A percentile compares a stretch with the other conserved stretches of the same genome.
Evolutionary conservation across 2,113 vertebrate genomes (phyloP).

Genomic region (Rhinogobius similis): DNA sequence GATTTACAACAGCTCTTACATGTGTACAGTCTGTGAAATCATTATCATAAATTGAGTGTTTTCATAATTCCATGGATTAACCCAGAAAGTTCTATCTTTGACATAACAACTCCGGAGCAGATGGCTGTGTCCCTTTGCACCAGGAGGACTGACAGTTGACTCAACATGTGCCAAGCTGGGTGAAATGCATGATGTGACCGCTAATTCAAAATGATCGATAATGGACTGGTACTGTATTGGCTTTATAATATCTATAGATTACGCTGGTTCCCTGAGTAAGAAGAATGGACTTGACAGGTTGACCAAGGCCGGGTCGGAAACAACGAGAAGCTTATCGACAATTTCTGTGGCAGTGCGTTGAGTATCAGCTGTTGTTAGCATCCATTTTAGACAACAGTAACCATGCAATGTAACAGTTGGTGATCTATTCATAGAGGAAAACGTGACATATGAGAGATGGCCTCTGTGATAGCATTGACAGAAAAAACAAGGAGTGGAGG

Average conservation of each 20-base stretch:
- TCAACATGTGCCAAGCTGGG: slow-evolving; percentile 35
- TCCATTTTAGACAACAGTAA: slow-evolving; percentile 49
- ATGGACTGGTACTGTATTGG: slow-evolving; percentile 41
- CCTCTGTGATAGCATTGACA: slow-evolving; percentile 11
- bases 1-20: slow-evolving; percentile 9
- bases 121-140: slow-evolving; percentile 53
- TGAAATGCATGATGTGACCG: slow-evolving; percentile 12
- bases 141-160: slow-evolving; percentile 43
- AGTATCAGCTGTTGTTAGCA: slow-evolving; percentile 56
- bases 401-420: slow-evolving; percentile 50
- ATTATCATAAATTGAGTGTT: slow-evolving; percentile 20
- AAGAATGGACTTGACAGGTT: slow-evolving; percentile 37
- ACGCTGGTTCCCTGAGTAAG: slow-evolving; percentile 60
- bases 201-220: slow-evolving; percentile 16
- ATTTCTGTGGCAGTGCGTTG: slow-evolving; percentile 64
- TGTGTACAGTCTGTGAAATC: slow-evolving; percentile 27
- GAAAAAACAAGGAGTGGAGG: slow-evolving; percentile 9
- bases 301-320: slow-evolving; percentile 38
- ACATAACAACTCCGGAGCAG: slow-evolving; percentile 49
- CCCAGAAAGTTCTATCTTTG: slow-evolving; percentile 31
- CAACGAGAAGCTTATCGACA: slow-evolving; percentile 21
- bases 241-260: slow-evolving; percentile 18
- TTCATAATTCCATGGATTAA: slow-evolving; percentile 34
- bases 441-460: slow-evolving; percentile 21
- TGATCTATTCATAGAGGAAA: slow-evolving; percentile 46